A percentile compares a stretch with the other conserved stretches of the same genome.
Conservation (phyloP, 2,797 vertebrate genomes). For the Harpagifer antarcticus region DNA sequence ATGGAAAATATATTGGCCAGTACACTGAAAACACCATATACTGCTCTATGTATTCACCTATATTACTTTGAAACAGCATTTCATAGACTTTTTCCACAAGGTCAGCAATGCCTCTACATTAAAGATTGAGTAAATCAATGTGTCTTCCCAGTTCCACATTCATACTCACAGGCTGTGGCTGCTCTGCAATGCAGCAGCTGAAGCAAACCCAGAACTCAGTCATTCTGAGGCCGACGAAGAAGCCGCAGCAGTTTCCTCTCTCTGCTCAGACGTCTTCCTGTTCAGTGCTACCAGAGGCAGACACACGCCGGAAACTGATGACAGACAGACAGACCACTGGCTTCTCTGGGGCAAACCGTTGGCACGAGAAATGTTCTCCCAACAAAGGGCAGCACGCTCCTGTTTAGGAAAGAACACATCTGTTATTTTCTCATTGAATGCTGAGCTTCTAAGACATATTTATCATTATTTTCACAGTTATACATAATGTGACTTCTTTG, state of each 20-base stretch:
- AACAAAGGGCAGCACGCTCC: slow-evolving; percentile 40
- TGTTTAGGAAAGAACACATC: slow-evolving; percentile 17
- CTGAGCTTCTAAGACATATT: background rate
- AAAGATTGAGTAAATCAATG: slow-evolving; percentile 18
- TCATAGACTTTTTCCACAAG: background rate
- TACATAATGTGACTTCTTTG: background rate
- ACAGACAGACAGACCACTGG: slow-evolving; percentile 57
- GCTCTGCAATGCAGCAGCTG: slow-evolving; percentile 93
- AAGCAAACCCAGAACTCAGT: slow-evolving; percentile 95
- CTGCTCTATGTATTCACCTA: background rate
- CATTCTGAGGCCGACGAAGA: slow-evolving; percentile 84
- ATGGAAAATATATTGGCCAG: background rate
- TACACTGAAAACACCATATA: background rate
- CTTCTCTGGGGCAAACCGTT: slow-evolving; percentile 50
- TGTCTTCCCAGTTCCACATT: slow-evolving; percentile 6
- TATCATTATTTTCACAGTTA: background rate
- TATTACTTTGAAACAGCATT: background rate
- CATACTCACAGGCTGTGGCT: slow-evolving; percentile 90
- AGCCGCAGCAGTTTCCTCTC: slow-evolving; percentile 80
- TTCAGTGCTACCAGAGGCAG: slow-evolving; percentile 68
- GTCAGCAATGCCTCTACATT: background rate
- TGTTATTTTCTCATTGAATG: background rate
- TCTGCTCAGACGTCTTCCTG: slow-evolving; percentile 77
- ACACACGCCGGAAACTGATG: slow-evolving; percentile 74
- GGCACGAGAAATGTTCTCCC: slow-evolving; percentile 45